phyloP scores from a whole-genome alignment of 92 coral and sea anemone species.

The Isaurus tuberculatus region DNA sequence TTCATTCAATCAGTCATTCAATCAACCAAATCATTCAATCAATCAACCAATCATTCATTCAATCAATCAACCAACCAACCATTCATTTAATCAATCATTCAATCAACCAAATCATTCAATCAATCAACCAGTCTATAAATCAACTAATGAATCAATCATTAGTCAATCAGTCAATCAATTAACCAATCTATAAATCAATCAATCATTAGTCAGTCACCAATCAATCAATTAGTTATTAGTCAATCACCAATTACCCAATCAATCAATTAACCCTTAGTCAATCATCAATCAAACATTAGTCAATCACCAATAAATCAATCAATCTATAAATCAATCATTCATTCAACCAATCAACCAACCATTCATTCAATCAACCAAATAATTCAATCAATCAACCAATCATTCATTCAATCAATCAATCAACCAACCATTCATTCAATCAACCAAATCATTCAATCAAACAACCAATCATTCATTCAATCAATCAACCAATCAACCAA shows the following conservation, averaged over 20 bases:
- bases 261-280: not conserved
- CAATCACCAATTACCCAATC: not conserved
- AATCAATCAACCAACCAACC: too few relatives aligned
- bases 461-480: not conserved
- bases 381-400: not conserved
- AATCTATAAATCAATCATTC: not conserved
- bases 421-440: not conserved
- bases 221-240: not conserved
- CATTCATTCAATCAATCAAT: too few relatives aligned
- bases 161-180: not conserved
- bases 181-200: too few relatives aligned
- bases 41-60: not conserved
- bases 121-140: not conserved
- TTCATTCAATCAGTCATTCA: not conserved
- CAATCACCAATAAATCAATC: not conserved
- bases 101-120: not conserved
- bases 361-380: not conserved
- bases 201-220: slow-evolving; percentile 39
- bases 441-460: not conserved
- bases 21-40: not conserved
- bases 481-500: too few relatives aligned
- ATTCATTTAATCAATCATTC: not conserved
- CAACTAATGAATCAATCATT: not conserved
- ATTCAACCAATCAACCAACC: slow-evolving; percentile 18
- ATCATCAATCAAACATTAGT: not conserved